Percentiles rank a stretch among this genome's conserved stretches.
These are phyloP conservation scores for Agapornis canus DNA, from an alignment of 2,797 vertebrate genomes.

Conservation along the genomic window DNA sequence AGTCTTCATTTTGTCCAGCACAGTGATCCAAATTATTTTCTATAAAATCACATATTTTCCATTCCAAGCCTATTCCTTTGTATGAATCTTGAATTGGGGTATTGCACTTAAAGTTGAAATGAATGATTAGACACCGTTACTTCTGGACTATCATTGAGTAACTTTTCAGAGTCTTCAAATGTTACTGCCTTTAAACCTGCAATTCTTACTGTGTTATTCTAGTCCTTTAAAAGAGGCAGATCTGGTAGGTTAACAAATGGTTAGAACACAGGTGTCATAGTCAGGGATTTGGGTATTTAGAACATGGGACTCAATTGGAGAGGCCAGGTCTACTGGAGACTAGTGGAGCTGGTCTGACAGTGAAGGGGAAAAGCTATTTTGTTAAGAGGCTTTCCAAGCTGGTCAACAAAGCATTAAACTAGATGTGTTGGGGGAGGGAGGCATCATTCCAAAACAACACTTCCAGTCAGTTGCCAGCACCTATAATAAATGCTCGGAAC, in stretches of 20 bases:
- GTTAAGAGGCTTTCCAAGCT: no score
- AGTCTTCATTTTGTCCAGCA: slow-evolving; percentile 47
- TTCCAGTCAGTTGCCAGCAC: no score
- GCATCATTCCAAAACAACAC: no score
- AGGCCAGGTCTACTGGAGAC: neutral
- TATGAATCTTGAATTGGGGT: neutral
- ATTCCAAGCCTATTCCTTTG: neutral
- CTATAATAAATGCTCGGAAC: no score
- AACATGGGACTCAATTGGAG: neutral
- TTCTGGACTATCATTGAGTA: neutral
- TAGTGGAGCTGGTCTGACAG: neutral
- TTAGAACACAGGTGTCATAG: neutral
- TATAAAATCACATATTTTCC: slow-evolving; percentile 18
- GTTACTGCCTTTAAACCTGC: neutral
- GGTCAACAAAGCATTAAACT: no score
- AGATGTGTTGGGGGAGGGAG: no score
- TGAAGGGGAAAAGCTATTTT: no score
- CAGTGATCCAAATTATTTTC: slow-evolving; percentile 19
- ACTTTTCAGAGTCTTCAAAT: neutral
- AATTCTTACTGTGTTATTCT: neutral
- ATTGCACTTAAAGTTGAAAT: slow-evolving; percentile 3
- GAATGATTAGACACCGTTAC: slow-evolving; percentile 29
- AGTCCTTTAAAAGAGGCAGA: neutral
- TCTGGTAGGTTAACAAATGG: neutral
- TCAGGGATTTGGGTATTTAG: neutral